Conservation (phyloP, 2,797 vertebrate genomes). For the Mionectes olivaceus region DNA sequence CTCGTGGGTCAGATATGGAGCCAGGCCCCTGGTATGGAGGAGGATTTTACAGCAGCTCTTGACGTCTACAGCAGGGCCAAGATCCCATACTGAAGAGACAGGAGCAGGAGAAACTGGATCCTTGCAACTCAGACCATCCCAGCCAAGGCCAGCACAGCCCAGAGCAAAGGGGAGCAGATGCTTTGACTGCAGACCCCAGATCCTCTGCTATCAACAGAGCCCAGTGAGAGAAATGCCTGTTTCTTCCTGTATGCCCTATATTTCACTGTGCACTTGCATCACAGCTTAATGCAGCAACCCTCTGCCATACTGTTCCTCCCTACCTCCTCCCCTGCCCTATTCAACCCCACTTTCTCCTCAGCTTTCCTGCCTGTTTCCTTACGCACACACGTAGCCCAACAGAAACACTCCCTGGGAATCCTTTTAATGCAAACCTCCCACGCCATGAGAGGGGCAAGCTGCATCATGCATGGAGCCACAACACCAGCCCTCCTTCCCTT, state of each 20-base stretch:
- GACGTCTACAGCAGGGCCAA: not conserved
- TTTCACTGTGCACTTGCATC: not conserved
- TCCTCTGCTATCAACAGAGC: not conserved
- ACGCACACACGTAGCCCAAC: rapidly evolving
- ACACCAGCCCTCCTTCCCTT: not conserved
- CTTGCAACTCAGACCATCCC: not conserved
- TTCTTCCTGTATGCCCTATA: not conserved
- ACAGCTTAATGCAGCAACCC: not conserved
- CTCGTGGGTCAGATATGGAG: not conserved
- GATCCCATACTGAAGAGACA: rapidly evolving
- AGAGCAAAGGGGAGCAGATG: not conserved
- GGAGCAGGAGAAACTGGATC: not conserved
- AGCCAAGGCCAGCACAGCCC: not conserved
- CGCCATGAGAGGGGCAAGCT: not conserved
- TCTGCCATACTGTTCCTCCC: not conserved
- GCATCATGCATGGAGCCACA: not conserved
- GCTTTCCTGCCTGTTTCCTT: not conserved
- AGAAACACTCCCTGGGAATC: not conserved
- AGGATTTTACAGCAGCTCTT: not conserved
- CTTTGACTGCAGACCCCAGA: not conserved
- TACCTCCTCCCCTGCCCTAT: not conserved
- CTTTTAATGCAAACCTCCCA: not conserved
- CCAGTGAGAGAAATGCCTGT: rapidly evolving
- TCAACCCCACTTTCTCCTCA: not conserved
- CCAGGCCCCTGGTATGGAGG: not conserved